These are phyloP conservation scores for Pomacea maculata DNA, from an alignment of 1,140 invertebrate genomes.

Conservation along the genomic window DNA sequence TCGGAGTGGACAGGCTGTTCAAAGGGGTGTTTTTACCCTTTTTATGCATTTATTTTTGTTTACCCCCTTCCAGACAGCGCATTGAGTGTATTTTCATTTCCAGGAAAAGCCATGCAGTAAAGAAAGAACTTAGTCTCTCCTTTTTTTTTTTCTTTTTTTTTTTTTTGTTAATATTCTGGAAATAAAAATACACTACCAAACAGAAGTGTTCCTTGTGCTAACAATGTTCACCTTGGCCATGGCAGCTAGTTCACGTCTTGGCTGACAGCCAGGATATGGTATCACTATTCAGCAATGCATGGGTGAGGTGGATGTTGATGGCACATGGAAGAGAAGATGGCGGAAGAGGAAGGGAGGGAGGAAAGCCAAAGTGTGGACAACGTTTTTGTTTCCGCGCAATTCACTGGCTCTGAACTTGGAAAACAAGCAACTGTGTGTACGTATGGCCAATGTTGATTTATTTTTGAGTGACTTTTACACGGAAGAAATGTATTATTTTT, in stretches of 20 bases:
- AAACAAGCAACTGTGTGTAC: constrained; percentile 27
- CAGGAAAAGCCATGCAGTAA: not conserved
- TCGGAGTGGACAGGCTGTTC: constrained; percentile 28
- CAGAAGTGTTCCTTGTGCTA: too few relatives aligned
- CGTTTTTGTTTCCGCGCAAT: constrained; percentile 31
- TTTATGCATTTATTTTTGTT: constrained; percentile 33
- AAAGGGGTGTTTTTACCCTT: constrained; percentile 28
- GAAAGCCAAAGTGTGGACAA: constrained; percentile 29
- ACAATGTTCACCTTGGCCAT: too few relatives aligned
- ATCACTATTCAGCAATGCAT: not conserved
- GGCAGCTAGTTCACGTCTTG: too few relatives aligned
- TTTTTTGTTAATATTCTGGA: too few relatives aligned
- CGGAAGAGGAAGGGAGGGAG: constrained; percentile 7
- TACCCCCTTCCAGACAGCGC: too few relatives aligned
- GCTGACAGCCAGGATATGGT: not conserved
- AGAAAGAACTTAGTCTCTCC: too few relatives aligned
- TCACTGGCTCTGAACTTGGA: constrained; percentile 18
- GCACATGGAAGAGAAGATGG: not conserved
- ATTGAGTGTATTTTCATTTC: too few relatives aligned
- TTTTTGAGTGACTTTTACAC: constrained; percentile 57
- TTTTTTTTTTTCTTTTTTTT: too few relatives aligned
- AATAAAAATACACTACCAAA: too few relatives aligned
- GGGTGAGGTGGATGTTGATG: not conserved
- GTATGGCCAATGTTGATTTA: constrained; percentile 44
- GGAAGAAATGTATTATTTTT: constrained; percentile 59